Conservation (phyloP, 1,140 invertebrate species). For the Theocolax elegans region DNA sequence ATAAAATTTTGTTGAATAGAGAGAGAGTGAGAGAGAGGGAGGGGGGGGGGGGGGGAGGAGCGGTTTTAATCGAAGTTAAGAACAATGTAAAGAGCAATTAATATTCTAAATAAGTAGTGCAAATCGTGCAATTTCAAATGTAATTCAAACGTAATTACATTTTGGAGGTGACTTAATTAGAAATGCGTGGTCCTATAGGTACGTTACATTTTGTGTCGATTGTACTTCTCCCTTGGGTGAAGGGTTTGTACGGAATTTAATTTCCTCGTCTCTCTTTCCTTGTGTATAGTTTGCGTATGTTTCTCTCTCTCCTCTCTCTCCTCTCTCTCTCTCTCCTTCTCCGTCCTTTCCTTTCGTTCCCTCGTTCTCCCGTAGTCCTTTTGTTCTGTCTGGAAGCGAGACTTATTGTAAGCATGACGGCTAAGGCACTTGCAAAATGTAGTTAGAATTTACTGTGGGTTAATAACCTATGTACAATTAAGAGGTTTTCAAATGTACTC, state of each 20-base stretch:
- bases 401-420: slow-evolving; percentile 27
- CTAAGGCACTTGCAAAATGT: slow-evolving; percentile 16
- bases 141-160: slow-evolving; percentile 33
- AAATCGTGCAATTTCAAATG: slow-evolving; percentile 21
- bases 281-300: background rate
- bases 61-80: no score
- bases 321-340: background rate
- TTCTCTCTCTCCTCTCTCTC: background rate
- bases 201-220: slow-evolving; percentile 24
- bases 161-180: slow-evolving; percentile 23
- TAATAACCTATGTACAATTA: slow-evolving; percentile 11
- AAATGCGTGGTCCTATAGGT: slow-evolving; percentile 11
- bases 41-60: no score
- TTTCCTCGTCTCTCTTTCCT: slow-evolving; percentile 21
- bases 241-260: slow-evolving; percentile 18
- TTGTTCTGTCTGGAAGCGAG: slow-evolving; percentile 16
- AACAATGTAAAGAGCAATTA: background rate
- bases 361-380: background rate
- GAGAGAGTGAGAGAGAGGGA: no score
- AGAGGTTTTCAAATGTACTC: background rate
- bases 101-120: slow-evolving; percentile 18
- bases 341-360: slow-evolving; percentile 7
- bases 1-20: no score
- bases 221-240: background rate
- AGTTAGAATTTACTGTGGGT: slow-evolving; percentile 28